Conservation (phyloP, 2,113 vertebrate species). For the Rattus rattus region DNA sequence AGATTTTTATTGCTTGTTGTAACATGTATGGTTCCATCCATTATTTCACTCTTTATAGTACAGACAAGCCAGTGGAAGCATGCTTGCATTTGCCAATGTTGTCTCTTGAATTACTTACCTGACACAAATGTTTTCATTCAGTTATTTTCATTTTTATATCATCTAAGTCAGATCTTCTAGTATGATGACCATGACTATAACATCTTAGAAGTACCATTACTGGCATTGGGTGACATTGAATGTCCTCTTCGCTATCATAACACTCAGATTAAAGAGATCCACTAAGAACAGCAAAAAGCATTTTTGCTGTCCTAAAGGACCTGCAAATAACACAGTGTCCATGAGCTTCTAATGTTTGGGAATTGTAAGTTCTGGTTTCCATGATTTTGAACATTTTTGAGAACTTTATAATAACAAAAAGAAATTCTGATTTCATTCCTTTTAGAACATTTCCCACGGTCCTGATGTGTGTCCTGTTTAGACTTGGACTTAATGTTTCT, state of each 20-base stretch:
- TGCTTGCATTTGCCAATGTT: background rate
- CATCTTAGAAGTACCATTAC: background rate
- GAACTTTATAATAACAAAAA: slow-evolving; percentile 34
- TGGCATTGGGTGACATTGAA: background rate
- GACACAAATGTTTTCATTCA: background rate
- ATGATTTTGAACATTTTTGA: slow-evolving; percentile 6
- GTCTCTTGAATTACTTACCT: background rate
- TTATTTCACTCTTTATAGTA: background rate
- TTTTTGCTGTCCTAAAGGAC: background rate
- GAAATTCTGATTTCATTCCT: slow-evolving; percentile 63
- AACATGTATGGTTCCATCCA: background rate
- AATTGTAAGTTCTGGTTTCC: slow-evolving; percentile 23
- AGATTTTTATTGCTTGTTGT: background rate
- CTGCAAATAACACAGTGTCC: no score
- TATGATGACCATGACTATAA: background rate
- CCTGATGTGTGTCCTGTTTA: slow-evolving; percentile 70
- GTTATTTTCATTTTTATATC: background rate
- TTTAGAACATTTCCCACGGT: slow-evolving; percentile 63
- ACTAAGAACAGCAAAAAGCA: background rate
- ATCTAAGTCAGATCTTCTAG: slow-evolving; percentile 15
- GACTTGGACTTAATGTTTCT: slow-evolving; percentile 62
- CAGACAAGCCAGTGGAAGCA: background rate
- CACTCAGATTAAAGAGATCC: background rate
- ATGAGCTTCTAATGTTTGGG: background rate
- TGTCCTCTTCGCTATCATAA: background rate